These are phyloP conservation scores for Daubentonia madagascariensis DNA, from an alignment of 2,113 vertebrate genomes.

Conservation along the genomic window DNA sequence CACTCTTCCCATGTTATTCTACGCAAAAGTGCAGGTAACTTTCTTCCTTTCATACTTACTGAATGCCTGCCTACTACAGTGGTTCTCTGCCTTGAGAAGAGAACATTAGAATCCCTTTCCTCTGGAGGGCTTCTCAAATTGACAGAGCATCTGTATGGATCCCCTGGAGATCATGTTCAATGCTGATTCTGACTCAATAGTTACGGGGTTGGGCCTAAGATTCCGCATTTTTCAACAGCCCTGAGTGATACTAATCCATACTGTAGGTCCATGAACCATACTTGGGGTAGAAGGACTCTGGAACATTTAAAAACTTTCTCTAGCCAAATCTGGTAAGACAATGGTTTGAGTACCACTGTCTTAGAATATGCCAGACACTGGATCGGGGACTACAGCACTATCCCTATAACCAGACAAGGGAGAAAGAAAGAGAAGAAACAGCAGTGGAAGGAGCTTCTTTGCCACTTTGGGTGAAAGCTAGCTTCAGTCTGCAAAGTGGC, in stretches of 20 bases:
- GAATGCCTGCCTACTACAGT: too few relatives aligned
- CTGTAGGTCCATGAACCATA: fast-evolving
- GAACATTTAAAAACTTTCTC: neutral
- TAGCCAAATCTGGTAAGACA: neutral
- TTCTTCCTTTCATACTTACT: neutral
- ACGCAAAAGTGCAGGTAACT: neutral
- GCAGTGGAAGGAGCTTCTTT: neutral
- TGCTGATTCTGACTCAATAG: neutral
- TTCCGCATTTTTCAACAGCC: neutral
- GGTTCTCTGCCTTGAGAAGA: neutral
- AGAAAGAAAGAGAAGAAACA: neutral
- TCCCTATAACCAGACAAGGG: neutral
- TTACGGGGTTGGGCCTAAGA: fast-evolving
- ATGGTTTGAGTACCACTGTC: neutral
- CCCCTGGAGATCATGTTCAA: neutral
- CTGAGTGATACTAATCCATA: too few relatives aligned
- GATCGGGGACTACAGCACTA: neutral
- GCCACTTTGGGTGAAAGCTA: neutral
- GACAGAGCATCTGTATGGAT: neutral
- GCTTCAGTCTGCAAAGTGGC: neutral
- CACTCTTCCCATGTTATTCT: neutral
- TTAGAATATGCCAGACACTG: neutral
- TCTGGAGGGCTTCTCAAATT: neutral
- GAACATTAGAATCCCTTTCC: neutral
- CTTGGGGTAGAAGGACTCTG: too few relatives aligned